Conservation (phyloP, 1,140 invertebrate genomes). For the Heliconius himera region DNA sequence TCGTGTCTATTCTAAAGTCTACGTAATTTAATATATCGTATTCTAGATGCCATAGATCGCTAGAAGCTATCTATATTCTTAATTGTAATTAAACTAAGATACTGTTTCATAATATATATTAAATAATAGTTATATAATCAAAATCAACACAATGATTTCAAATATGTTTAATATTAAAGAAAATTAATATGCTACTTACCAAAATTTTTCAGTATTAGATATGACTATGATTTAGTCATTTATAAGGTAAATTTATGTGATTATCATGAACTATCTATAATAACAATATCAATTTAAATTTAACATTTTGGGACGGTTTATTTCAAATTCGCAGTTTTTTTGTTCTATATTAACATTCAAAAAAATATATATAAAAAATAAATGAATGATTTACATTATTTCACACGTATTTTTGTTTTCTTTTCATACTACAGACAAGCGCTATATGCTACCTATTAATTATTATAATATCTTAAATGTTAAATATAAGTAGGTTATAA, state of each 20-base stretch:
- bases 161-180: neutral
- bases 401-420: too few relatives aligned
- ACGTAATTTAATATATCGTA: conserved; percentile 27
- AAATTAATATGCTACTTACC: neutral
- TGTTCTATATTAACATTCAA: too few relatives aligned
- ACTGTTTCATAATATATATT: conserved; percentile 4
- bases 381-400: too few relatives aligned
- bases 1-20: conserved; percentile 40
- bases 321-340: too few relatives aligned
- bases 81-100: conserved; percentile 11
- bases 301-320: too few relatives aligned
- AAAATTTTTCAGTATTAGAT: neutral
- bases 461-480: conserved; percentile 23
- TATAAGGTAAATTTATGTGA: too few relatives aligned
- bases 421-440: conserved; percentile 2
- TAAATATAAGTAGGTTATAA: conserved; percentile 24
- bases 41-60: conserved; percentile 42
- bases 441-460: conserved; percentile 37
- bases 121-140: neutral
- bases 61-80: conserved; percentile 38
- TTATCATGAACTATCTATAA: too few relatives aligned
- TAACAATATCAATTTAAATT: too few relatives aligned
- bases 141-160: neutral
- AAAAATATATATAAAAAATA: too few relatives aligned
- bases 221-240: neutral